Percentiles rank a stretch among this genome's conserved stretches.
phyloP scores from a whole-genome alignment of 2,888 invertebrate species.

The Hirtodrosophila duncani region DNA sequence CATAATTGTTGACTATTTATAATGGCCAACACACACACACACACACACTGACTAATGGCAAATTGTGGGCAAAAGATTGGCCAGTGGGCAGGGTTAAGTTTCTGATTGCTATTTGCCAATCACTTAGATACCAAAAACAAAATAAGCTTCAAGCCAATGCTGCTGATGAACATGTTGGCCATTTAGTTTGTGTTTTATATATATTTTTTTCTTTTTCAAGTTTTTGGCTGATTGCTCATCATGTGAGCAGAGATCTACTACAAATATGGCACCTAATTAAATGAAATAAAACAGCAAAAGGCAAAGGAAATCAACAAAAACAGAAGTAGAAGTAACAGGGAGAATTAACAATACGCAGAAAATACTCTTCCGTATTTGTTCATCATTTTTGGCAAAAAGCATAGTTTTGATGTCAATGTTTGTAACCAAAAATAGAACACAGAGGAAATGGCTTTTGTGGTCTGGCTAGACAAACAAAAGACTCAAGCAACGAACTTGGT shows the following conservation, averaged over 20 bases:
- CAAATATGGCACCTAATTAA: conserved; percentile 68
- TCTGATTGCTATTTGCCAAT: conserved; percentile 66
- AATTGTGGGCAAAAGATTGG: conserved; percentile 4
- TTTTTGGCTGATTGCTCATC: conserved; percentile 35
- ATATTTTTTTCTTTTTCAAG: no score
- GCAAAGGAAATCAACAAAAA: conserved; percentile 12
- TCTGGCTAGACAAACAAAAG: conserved; percentile 43
- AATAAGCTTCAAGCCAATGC: conserved; percentile 7
- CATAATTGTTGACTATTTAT: conserved; percentile 53
- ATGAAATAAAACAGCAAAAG: conserved; percentile 44
- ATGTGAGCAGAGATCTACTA: conserved; percentile 18
- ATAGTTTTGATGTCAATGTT: conserved; percentile 40
- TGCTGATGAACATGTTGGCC: conserved; percentile 61
- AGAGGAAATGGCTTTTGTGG: conserved; percentile 6
- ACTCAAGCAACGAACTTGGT: conserved; percentile 55
- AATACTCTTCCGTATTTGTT: conserved; percentile 60
- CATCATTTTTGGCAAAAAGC: neutral
- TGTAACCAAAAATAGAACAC: conserved; percentile 24
- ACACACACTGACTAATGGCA: neutral
- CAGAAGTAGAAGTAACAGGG: conserved; percentile 6
- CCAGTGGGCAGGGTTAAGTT: conserved; percentile 28
- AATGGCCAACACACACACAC: conserved; percentile 8
- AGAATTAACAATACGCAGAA: conserved; percentile 9
- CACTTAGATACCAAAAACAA: conserved; percentile 47
- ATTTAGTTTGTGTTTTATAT: conserved; percentile 20